phyloP scores from a whole-genome alignment of 2,888 invertebrate genomes.

The Pammene fasciana region DNA sequence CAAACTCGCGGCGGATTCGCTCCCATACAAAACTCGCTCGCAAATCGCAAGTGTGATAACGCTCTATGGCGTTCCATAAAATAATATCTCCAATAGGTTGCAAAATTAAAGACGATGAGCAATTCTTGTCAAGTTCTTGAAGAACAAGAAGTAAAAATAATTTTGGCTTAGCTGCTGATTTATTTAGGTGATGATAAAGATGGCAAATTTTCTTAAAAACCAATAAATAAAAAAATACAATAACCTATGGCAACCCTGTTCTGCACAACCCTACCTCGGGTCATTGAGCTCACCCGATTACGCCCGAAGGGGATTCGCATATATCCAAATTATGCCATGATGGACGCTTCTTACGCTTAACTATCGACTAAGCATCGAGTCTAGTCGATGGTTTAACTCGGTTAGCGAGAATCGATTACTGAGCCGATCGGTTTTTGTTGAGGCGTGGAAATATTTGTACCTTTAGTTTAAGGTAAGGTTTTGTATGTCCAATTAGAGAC shows the following conservation, averaged over 20 bases:
- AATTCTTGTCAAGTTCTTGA: neutral
- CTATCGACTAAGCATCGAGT: slow-evolving; percentile 54
- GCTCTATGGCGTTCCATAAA: no score
- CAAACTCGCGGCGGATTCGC: no score
- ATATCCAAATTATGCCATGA: slow-evolving; percentile 81
- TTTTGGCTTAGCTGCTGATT: no score
- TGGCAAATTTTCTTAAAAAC: no score
- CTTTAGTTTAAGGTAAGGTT: no score
- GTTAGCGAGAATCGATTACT: slow-evolving; percentile 23
- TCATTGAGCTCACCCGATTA: slow-evolving; percentile 76
- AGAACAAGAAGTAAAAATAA: no score
- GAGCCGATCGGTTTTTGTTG: neutral
- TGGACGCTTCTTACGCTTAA: slow-evolving; percentile 78
- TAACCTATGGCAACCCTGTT: slow-evolving; percentile 18
- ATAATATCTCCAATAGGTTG: no score
- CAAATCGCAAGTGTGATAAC: no score
- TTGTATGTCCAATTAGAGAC: no score
- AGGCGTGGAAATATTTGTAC: neutral
- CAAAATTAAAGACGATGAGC: neutral
- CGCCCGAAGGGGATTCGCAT: slow-evolving; percentile 74
- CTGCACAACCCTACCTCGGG: slow-evolving; percentile 52
- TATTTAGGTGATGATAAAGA: no score
- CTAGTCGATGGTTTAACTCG: slow-evolving; percentile 33
- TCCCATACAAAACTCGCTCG: no score
- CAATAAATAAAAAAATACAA: no score